These are phyloP conservation scores for Perca schrenkii DNA, from an alignment of 2,113 vertebrate genomes.

Conservation along the genomic window DNA sequence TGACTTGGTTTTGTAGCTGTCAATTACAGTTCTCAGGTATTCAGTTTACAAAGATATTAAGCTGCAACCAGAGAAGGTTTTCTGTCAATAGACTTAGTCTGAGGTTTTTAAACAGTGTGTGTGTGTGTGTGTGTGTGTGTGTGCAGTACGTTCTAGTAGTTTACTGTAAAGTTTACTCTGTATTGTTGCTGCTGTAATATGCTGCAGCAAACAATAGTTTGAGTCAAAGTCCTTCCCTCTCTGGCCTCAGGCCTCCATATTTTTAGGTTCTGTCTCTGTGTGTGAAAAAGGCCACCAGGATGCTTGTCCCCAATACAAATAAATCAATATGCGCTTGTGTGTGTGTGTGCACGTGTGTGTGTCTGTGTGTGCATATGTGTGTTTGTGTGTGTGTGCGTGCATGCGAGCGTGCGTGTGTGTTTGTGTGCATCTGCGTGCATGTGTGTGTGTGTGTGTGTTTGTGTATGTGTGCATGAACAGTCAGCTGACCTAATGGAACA, in stretches of 20 bases:
- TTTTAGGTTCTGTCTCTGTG: background rate
- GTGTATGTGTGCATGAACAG: background rate
- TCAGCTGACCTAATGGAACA: slow-evolving; percentile 55
- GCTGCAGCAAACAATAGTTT: slow-evolving; percentile 36
- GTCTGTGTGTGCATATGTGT: slow-evolving; percentile 11
- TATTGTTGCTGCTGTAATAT: background rate
- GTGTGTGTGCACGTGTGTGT: slow-evolving; percentile 17
- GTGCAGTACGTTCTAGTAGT: background rate
- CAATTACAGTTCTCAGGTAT: background rate
- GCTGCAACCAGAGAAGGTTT: background rate
- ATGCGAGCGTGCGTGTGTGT: background rate
- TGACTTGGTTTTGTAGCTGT: background rate
- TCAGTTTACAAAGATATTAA: background rate
- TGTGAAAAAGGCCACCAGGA: no score
- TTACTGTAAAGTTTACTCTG: slow-evolving; percentile 1
- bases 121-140: background rate
- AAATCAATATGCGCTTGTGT: no score
- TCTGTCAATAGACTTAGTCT: no score
- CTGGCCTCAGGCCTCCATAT: background rate
- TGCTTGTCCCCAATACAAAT: no score
- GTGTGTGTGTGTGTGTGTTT: slow-evolving; percentile 11
- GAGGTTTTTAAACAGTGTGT: background rate
- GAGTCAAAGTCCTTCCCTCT: slow-evolving; percentile 17
- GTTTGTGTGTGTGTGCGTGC: slow-evolving; percentile 9
- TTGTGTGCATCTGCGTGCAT: slow-evolving; percentile 33